Base-by-base conservation (phyloP, 2,888 invertebrate genomes). In the Leucozona laternaria region DNA sequence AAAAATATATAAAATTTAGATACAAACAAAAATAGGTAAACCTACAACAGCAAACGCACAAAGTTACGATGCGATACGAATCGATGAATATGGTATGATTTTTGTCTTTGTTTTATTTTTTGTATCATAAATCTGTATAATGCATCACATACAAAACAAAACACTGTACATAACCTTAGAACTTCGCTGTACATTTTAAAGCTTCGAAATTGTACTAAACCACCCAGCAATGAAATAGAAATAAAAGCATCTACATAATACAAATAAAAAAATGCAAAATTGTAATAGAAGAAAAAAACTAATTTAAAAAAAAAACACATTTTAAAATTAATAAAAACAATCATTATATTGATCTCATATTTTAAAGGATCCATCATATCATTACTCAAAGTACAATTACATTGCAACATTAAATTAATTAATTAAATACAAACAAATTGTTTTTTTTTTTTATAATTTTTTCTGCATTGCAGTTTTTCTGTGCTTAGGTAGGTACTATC, bases 41-140 rank as follows among this genome's bases (percentile, higher is more conserved):
- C 57, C 64, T 62, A 77, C 25, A 85, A 70, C 71, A 85, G 76
- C 85, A 85, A 81, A 81, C 85, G 85, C 85, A 85, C 85, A 85
- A 85, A 68, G 71, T 84, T 76, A 84, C 80, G 84, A 84, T 80
- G 84, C 79, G 84, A 84, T 80, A 72, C 64, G 80, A 76, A 80
- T 68, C 45, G 71, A 68, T 78, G 66, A 78, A 73, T 55, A 72
- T 55, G 77, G 73, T 79, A 79, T 83, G 34, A 43, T 71, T 48
- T 75, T 53, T 58, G 10, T 37, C 22, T 40, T n/a, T 15, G 4
- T 28, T 48, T 43, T 48, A 64, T 68, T 70, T 28, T 25, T 37
- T 72, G 43, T 58, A 20, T 31, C 73, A 75, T 40, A 48, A 71
- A 79, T 80, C 34, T 71, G 76, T 80, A 76, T 53, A 79, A 71